Evolutionary conservation across 2,797 vertebrate species (phyloP).

Genomic region (Macropus fuliginosus): DNA sequence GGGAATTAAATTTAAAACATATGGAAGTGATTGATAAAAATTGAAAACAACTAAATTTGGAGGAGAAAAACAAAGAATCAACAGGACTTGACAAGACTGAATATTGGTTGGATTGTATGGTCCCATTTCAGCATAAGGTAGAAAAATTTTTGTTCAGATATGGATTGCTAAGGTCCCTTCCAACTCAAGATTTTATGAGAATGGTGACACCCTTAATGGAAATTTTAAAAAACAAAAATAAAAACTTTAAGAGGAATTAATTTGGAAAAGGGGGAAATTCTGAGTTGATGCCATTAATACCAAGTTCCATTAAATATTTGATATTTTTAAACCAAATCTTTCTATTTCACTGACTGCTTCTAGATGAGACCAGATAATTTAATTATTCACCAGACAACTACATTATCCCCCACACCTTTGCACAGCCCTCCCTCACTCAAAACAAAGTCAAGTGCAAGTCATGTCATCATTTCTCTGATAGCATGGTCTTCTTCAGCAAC

Average conservation of each 20-base stretch:
- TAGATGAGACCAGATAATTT: constrained; percentile 37
- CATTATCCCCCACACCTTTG: not conserved
- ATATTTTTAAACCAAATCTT: not conserved
- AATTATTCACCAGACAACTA: constrained; percentile 25
- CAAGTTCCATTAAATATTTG: not conserved
- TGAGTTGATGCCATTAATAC: not conserved
- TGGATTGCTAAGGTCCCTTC: not conserved
- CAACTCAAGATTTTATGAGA: not conserved
- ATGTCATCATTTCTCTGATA: too few species aligned
- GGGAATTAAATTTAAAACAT: too few species aligned
- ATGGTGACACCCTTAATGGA: not conserved
- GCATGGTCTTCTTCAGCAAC: too few species aligned
- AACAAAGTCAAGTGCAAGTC: too few species aligned
- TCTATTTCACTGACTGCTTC: constrained; percentile 9
- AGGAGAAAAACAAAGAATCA: not conserved
- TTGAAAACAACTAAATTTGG: too few species aligned
- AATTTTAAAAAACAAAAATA: too few species aligned
- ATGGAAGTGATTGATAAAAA: too few species aligned
- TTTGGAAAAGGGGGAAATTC: not conserved
- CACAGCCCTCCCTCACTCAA: too few species aligned
- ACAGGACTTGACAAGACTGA: not conserved
- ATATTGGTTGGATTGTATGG: not conserved
- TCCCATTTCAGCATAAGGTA: not conserved
- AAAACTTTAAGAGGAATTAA: not conserved
- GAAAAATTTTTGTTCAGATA: not conserved